phyloP scores from a whole-genome alignment of 2,888 invertebrate genomes.

The Phalangium opilio region DNA sequence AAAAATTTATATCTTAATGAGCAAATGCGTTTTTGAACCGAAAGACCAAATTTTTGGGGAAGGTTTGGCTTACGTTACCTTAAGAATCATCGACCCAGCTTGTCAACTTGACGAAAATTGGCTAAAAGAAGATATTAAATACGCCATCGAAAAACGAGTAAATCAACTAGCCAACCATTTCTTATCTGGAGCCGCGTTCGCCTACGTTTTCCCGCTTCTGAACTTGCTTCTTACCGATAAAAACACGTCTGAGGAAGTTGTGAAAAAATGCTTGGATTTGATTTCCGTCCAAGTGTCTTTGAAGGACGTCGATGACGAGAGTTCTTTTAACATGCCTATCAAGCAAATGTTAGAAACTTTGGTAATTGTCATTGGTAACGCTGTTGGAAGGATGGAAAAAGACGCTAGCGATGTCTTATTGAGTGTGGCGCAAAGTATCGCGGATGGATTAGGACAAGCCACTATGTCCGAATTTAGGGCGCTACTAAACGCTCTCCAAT shows the following conservation, averaged over 20 bases:
- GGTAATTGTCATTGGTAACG: slow-evolving; percentile 59
- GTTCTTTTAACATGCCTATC: slow-evolving; percentile 49
- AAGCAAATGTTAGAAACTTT: slow-evolving; percentile 64
- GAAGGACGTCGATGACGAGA: too few relatives aligned
- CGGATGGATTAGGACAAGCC: slow-evolving; percentile 44
- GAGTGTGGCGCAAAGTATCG: slow-evolving; percentile 48
- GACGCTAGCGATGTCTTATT: too few relatives aligned
- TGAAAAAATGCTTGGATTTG: too few relatives aligned
- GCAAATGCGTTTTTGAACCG: slow-evolving; percentile 21
- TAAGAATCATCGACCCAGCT: slow-evolving; percentile 59
- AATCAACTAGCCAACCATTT: slow-evolving; percentile 31
- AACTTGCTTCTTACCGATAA: slow-evolving; percentile 27
- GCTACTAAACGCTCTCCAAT: slow-evolving; percentile 59
- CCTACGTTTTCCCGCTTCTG: slow-evolving; percentile 64
- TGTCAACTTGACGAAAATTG: slow-evolving; percentile 62
- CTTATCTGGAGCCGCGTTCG: slow-evolving; percentile 59
- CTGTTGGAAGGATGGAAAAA: slow-evolving; percentile 53
- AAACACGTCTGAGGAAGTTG: slow-evolving; percentile 20
- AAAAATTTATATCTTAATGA: slow-evolving; percentile 44
- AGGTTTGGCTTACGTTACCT: slow-evolving; percentile 49
- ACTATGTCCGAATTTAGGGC: slow-evolving; percentile 54
- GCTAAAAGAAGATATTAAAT: slow-evolving; percentile 50
- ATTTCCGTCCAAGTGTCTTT: too few relatives aligned
- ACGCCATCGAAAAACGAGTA: slow-evolving; percentile 49
- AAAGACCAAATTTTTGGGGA: too few relatives aligned